phyloP scores from a whole-genome alignment of 2,113 vertebrate genomes.

The Leptosomus discolor region DNA sequence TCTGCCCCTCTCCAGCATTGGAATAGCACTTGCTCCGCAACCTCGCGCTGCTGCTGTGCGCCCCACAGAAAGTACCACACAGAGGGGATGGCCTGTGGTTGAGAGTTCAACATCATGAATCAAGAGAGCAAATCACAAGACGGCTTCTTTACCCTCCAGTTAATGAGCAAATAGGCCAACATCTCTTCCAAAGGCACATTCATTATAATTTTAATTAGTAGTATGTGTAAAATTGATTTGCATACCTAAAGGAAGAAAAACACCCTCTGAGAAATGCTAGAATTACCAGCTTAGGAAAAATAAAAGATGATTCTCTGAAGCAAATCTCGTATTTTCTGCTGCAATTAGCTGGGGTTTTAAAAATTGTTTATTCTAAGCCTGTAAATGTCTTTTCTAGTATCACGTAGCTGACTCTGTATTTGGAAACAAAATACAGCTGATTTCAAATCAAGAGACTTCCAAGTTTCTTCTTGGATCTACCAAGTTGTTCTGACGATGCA shows the following conservation, averaged over 20 bases:
- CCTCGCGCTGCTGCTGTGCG: background rate
- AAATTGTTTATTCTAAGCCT: slow-evolving; percentile 29
- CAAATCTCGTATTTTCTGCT: slow-evolving; percentile 19
- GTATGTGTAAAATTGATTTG: slow-evolving; percentile 21
- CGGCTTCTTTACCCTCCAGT: background rate
- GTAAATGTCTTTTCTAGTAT: background rate
- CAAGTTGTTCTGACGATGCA: background rate
- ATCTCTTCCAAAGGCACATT: background rate
- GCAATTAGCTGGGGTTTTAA: background rate
- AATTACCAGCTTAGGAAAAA: background rate
- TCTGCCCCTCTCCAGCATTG: background rate
- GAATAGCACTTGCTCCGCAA: background rate
- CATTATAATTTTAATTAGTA: slow-evolving; percentile 34
- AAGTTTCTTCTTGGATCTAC: background rate
- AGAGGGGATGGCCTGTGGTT: accelerated
- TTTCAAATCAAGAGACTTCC: background rate
- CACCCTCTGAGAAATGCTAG: background rate
- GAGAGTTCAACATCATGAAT: background rate
- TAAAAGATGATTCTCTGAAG: slow-evolving; percentile 11
- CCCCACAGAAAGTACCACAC: accelerated
- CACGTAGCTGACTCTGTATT: background rate
- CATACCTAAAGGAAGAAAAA: slow-evolving; percentile 40
- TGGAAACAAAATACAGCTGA: background rate
- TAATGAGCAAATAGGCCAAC: slow-evolving; percentile 26
- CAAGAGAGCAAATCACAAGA: background rate